phyloP scores from a whole-genome alignment of 2,113 vertebrate species.

The Burhinus oedicnemus region DNA sequence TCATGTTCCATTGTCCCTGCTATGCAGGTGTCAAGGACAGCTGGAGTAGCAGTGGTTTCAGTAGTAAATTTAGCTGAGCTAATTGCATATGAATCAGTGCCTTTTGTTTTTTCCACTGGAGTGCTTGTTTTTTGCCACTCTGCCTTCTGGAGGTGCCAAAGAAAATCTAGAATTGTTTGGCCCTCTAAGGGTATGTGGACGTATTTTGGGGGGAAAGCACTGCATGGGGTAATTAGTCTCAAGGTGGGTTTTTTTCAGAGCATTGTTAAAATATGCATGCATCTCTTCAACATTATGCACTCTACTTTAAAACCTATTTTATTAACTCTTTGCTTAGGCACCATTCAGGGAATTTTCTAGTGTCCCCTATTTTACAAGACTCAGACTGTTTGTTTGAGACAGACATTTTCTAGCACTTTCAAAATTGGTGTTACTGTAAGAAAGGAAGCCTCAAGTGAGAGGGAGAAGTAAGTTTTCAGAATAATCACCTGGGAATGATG shows the following conservation, averaged over 20 bases:
- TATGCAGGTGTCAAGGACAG: conserved; percentile 60
- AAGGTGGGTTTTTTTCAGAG: neutral
- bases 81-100: conserved; percentile 53
- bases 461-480: neutral
- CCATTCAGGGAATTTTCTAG: neutral
- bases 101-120: conserved; percentile 15
- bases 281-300: neutral
- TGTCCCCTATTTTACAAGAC: neutral
- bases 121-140: neutral
- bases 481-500: neutral
- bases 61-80: conserved; percentile 53
- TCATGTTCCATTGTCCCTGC: conserved; percentile 44
- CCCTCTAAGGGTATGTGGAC: neutral
- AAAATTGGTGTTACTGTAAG: neutral
- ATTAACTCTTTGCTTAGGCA: neutral
- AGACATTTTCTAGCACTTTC: neutral
- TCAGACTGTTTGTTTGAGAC: neutral
- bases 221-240: neutral
- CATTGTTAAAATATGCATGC: neutral
- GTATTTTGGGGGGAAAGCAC: neutral
- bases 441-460: neutral
- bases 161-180: neutral
- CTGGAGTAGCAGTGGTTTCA: conserved; percentile 25
- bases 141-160: neutral
- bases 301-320: neutral